Percentiles rank a stretch among this genome's conserved stretches.
Conservation (phyloP, 2,797 vertebrate genomes). For the Acanthopagrus latus region DNA sequence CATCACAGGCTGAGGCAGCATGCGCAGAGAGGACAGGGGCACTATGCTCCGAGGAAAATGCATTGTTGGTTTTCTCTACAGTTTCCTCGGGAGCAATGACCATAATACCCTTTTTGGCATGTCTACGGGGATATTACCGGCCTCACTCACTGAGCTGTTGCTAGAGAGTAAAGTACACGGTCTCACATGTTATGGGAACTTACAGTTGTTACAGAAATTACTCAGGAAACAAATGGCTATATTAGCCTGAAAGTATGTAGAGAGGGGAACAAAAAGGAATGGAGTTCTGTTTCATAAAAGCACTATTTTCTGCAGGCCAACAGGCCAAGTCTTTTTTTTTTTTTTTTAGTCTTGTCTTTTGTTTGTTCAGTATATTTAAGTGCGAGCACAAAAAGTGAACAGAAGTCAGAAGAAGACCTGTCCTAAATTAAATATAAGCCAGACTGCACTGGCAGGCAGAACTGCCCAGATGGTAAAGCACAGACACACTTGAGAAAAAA, state of each 20-base stretch:
- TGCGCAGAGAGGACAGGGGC: constrained; percentile 56
- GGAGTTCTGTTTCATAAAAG: constrained; percentile 5
- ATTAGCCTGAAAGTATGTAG: constrained; percentile 41
- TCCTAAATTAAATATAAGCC: constrained; percentile 52
- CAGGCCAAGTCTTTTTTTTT: background rate
- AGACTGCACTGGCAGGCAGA: constrained; percentile 52
- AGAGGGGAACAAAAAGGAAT: background rate
- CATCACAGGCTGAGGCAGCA: constrained; percentile 68
- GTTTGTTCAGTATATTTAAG: constrained; percentile 10
- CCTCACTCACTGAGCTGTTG: constrained; percentile 56
- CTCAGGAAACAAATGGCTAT: constrained; percentile 42
- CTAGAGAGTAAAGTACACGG: constrained; percentile 41
- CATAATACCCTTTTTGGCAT: constrained; percentile 73
- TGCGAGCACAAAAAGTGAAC: constrained; percentile 10
- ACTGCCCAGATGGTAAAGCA: constrained; percentile 66
- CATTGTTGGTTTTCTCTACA: constrained; percentile 73
- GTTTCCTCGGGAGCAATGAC: constrained; percentile 74
- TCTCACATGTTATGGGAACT: constrained; percentile 34
- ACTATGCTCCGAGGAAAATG: constrained; percentile 65
- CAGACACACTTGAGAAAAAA: constrained; percentile 29
- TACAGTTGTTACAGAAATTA: constrained; percentile 33
- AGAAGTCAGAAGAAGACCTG: constrained; percentile 12
- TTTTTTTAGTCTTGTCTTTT: background rate
- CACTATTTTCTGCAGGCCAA: constrained; percentile 8
- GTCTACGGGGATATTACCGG: constrained; percentile 61